Evolutionary conservation across 1,140 invertebrate genomes (phyloP).

Genomic region (Bombus confusus): DNA sequence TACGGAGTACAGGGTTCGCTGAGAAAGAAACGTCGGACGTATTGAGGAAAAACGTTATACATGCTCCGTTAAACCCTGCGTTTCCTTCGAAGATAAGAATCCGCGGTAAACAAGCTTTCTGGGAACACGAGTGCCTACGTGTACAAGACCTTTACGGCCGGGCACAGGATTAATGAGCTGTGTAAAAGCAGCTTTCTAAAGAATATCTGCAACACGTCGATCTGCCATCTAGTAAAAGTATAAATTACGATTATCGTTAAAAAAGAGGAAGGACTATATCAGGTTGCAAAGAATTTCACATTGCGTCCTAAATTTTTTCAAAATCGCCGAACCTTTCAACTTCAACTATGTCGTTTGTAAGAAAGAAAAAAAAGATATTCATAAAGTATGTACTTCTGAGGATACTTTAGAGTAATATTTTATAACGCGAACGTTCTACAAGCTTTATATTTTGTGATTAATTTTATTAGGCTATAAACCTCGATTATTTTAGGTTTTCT

Average conservation of each 20-base stretch:
- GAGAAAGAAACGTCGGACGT: neutral
- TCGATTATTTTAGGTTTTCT: too few species aligned
- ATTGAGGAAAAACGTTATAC: slow-evolving; percentile 3
- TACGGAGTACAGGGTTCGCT: neutral
- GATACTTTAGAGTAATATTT: too few species aligned
- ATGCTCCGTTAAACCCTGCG: slow-evolving; percentile 10
- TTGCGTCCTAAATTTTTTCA: too few species aligned
- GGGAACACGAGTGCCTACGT: neutral
- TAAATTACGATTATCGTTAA: neutral
- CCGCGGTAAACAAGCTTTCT: slow-evolving; percentile 2
- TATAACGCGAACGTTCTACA: too few species aligned
- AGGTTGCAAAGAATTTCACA: neutral
- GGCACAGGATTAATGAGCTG: neutral
- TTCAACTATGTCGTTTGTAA: too few species aligned
- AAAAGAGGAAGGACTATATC: neutral
- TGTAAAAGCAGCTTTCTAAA: neutral
- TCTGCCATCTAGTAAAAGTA: neutral
- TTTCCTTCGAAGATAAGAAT: slow-evolving; percentile 2
- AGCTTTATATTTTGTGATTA: too few species aligned
- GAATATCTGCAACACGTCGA: neutral
- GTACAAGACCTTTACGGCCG: neutral
- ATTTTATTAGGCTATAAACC: too few species aligned
- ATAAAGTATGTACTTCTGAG: too few species aligned
- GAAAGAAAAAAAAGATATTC: too few species aligned
- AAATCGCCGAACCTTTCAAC: too few species aligned